These are phyloP conservation scores for Isurus oxyrinchus DNA, from an alignment of 2,113 vertebrate species.

Conservation along the genomic window DNA sequence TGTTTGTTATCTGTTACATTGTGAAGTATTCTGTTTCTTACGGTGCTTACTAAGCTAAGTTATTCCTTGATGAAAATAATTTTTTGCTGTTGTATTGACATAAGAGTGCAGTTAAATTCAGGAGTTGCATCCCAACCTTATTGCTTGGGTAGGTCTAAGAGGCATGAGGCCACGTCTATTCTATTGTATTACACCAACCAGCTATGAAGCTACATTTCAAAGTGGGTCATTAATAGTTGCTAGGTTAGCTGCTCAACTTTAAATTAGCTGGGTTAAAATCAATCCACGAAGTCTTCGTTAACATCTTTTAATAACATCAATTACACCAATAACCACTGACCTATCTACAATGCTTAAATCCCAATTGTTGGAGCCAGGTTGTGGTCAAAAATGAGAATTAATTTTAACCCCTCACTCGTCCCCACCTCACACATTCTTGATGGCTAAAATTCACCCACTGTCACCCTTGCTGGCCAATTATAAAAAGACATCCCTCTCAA, in stretches of 20 bases:
- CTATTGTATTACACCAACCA: background rate
- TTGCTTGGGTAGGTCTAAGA: background rate
- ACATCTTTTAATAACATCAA: background rate
- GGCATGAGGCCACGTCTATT: background rate
- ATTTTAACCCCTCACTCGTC: background rate
- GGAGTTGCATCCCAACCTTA: background rate
- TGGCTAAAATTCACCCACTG: background rate
- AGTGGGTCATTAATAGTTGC: background rate
- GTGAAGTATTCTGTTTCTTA: background rate
- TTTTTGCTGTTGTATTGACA: background rate
- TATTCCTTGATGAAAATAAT: background rate
- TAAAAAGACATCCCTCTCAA: background rate
- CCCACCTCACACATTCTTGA: background rate
- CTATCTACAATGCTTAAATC: background rate
- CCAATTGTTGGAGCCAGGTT: background rate
- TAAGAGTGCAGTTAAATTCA: background rate
- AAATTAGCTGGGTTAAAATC: background rate
- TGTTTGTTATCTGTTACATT: background rate
- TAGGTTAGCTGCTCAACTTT: background rate
- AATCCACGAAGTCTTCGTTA: background rate
- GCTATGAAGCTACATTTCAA: background rate
- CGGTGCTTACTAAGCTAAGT: background rate
- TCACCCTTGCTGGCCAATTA: background rate
- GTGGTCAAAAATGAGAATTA: background rate
- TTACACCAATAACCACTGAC: background rate